Base-by-base conservation (phyloP, 2,888 invertebrate genomes). In the Coleophora deauratella region DNA sequence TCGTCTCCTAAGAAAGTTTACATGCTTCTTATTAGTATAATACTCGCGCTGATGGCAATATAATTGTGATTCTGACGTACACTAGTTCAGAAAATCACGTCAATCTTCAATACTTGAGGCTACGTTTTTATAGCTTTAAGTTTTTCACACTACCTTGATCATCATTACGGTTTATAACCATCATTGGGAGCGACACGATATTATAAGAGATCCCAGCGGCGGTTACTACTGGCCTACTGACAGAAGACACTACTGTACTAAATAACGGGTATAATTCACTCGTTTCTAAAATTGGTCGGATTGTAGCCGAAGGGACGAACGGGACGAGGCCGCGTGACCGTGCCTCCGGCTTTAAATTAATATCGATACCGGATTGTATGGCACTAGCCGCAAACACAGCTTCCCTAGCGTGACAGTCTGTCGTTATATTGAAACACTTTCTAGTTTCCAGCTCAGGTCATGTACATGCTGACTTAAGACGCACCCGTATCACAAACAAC, bases 281-380 rank as follows among this genome's bases (percentile, higher is more conserved):
- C 54, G 65, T 73, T 67, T 69, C 64, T 59, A 52, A 70, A 72
- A 73, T 70, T 66, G 72, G 66, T 60, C 52, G 59, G 59, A 64
- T 62, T 62, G 61, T 66, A 61, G 70, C 77, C 75, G 47, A 63
- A 51, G 76, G 78, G 65, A 54, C 44, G 59, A 71, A 76, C 76
- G 75, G 72, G 72, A 72, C 62, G 49, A 51, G 55, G 37, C 60
- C 62, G 68, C 79, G 80, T 78, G 81, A 80, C 73, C 66, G 65
- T 50, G 72, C 77, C 77, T 51, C 60, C 47, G 70, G 78, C 70
- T 57, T 71, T 67, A 73, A 77, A 76, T 77, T 72, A 75, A 76
- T 75, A 70, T 6, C 21, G 6, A 4, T 4, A 21, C 68, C 59
- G 64, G 62, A 76, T 71, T 72, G 67, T 72, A 68, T 63, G 66